Conservation (phyloP, 2,888 invertebrate genomes). For the Eustalomyia histrio region DNA sequence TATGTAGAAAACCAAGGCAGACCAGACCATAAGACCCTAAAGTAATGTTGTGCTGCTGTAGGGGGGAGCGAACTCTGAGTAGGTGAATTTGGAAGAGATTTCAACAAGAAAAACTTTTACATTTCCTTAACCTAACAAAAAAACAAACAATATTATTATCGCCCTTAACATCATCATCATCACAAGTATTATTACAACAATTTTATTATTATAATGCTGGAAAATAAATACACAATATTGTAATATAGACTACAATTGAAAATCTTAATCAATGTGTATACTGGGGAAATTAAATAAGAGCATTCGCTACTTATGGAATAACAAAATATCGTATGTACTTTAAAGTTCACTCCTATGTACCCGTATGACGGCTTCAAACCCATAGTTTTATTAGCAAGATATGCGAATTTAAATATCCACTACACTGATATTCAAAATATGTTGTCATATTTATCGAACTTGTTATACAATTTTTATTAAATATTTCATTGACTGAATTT, state of each 20-base stretch:
- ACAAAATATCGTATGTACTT: not conserved
- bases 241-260: not conserved
- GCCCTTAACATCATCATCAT: not conserved
- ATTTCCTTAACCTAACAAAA: not conserved
- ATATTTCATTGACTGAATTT: too few relatives aligned
- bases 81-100: not conserved
- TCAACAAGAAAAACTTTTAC: not conserved
- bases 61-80: not conserved
- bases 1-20: not conserved
- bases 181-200: not conserved
- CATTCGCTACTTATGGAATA: not conserved
- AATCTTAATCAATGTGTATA: not conserved
- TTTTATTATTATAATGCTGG: not conserved
- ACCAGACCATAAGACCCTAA: not conserved
- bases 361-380: not conserved
- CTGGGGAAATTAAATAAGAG: slow-evolving; percentile 11
- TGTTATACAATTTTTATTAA: too few relatives aligned
- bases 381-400: not conserved
- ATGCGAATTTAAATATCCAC: too few relatives aligned
- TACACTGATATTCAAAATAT: too few relatives aligned
- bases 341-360: not conserved
- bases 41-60: not conserved
- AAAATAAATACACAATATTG: not conserved
- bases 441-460: too few relatives aligned
- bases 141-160: not conserved